phyloP scores from a whole-genome alignment of 2,888 invertebrate species.

The Neocrepidodera transversa region DNA sequence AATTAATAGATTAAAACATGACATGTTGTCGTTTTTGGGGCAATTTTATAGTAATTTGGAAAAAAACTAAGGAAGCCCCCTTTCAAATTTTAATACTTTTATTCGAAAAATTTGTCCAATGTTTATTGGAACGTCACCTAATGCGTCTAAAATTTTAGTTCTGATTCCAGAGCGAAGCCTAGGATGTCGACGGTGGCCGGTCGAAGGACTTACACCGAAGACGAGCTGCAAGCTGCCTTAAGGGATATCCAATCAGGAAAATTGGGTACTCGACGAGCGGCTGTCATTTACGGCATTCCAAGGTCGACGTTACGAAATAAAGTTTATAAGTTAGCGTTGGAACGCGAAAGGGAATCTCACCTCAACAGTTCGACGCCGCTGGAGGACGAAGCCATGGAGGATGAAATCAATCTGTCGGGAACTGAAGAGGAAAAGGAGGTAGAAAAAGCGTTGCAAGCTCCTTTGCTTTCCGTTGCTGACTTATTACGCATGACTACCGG shows the following conservation, averaged over 20 bases:
- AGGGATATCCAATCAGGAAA: constrained; percentile 93
- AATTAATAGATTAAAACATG: too few relatives aligned
- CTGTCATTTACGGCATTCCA: constrained; percentile 95
- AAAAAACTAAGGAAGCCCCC: too few relatives aligned
- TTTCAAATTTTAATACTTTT: too few relatives aligned
- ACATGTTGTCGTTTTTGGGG: too few relatives aligned
- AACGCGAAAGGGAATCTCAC: constrained; percentile 73
- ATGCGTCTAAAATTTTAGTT: constrained; percentile 59
- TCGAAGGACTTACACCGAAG: constrained; percentile 91
- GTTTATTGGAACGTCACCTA: constrained; percentile 34
- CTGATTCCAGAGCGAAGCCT: constrained; percentile 72
- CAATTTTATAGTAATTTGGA: too few relatives aligned
- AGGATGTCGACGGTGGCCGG: constrained; percentile 70
- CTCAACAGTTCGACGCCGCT: constrained; percentile 55
- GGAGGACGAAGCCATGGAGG: constrained; percentile 63
- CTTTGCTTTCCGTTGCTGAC: constrained; percentile 67
- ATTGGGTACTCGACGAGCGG: constrained; percentile 90
- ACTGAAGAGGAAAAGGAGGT: constrained; percentile 69
- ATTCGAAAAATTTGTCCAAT: too few relatives aligned
- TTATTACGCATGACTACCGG: constrained; percentile 64
- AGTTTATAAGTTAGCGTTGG: constrained; percentile 83
- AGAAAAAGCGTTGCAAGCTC: constrained; percentile 66
- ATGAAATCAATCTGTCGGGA: constrained; percentile 66
- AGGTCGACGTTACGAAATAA: constrained; percentile 94
- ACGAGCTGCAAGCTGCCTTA: constrained; percentile 92